A percentile compares a stretch with the other conserved stretches of the same genome.
Conservation (phyloP, 2,888 invertebrate species). For the Strigamia crassipes region DNA sequence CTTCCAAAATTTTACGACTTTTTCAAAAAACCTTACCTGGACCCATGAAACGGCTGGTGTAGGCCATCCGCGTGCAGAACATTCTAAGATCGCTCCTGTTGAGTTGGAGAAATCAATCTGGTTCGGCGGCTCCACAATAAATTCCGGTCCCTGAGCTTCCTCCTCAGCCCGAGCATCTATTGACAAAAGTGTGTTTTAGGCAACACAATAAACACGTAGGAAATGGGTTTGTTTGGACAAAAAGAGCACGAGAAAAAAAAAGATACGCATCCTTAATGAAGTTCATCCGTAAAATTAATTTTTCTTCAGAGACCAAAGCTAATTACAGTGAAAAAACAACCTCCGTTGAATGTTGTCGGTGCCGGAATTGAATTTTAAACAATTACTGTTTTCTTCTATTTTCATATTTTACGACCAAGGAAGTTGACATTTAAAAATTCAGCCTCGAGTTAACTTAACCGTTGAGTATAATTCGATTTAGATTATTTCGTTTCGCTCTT, state of each 20-base stretch:
- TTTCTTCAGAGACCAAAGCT: background rate
- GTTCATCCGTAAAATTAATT: background rate
- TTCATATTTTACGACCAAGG: background rate
- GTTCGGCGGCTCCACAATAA: conserved; percentile 41
- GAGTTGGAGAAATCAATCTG: conserved; percentile 45
- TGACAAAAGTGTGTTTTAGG: background rate
- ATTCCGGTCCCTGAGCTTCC: conserved; percentile 41
- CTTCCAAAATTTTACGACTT: background rate
- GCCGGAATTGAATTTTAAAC: too few relatives aligned
- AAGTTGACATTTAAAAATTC: background rate
- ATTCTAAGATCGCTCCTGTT: conserved; percentile 44
- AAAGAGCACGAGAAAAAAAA: background rate
- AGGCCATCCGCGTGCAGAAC: conserved; percentile 39
- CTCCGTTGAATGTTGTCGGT: too few relatives aligned
- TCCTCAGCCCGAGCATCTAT: conserved; percentile 35
- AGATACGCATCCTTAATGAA: background rate
- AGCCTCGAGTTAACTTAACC: conserved; percentile 19
- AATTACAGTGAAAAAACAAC: background rate
- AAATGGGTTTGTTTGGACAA: background rate
- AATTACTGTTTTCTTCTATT: too few relatives aligned
- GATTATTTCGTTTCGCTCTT: conserved; percentile 32
- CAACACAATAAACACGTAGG: background rate
- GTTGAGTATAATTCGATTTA: conserved; percentile 29
- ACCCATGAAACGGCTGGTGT: conserved; percentile 44
- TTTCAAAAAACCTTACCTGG: conserved; percentile 38